Evolutionary conservation across 2,113 vertebrate species (phyloP).

Genomic region (Rhinoderma darwinii): DNA sequence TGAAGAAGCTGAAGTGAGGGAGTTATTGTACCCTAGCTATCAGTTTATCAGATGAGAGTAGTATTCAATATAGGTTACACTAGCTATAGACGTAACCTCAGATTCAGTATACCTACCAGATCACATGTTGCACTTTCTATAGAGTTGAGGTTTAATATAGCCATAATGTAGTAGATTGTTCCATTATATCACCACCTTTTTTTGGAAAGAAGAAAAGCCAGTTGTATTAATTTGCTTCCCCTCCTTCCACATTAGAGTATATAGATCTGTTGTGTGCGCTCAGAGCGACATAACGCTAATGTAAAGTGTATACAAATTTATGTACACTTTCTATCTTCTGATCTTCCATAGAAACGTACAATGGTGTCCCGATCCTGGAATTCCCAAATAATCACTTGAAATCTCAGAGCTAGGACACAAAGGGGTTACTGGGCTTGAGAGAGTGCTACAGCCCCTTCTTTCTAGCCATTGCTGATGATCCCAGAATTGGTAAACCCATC

Average conservation of each 20-base stretch:
- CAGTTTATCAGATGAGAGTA: background rate
- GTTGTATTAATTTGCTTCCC: slow-evolving; percentile 28
- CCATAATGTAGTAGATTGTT: slow-evolving; percentile 22
- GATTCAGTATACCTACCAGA: slow-evolving; percentile 31
- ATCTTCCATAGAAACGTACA: background rate
- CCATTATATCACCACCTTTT: background rate
- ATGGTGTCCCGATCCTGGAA: background rate
- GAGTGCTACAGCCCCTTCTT: background rate
- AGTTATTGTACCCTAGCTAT: slow-evolving; percentile 12
- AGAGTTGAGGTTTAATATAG: slow-evolving; percentile 44
- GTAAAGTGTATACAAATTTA: background rate
- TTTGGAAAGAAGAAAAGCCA: background rate
- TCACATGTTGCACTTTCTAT: slow-evolving; percentile 55
- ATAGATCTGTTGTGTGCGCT: background rate
- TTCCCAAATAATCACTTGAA: background rate
- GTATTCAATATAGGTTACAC: slow-evolving; percentile 29
- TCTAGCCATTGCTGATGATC: background rate
- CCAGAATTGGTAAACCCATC: background rate
- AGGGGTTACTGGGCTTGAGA: background rate
- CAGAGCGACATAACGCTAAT: slow-evolving; percentile 8
- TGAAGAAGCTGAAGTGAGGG: slow-evolving; percentile 42
- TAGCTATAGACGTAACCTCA: slow-evolving; percentile 25
- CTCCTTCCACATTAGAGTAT: background rate
- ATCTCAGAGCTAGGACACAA: background rate
- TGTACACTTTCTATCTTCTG: too few species aligned